Conservation (phyloP, 2,113 vertebrate species). For the Microtus ochrogaster region DNA sequence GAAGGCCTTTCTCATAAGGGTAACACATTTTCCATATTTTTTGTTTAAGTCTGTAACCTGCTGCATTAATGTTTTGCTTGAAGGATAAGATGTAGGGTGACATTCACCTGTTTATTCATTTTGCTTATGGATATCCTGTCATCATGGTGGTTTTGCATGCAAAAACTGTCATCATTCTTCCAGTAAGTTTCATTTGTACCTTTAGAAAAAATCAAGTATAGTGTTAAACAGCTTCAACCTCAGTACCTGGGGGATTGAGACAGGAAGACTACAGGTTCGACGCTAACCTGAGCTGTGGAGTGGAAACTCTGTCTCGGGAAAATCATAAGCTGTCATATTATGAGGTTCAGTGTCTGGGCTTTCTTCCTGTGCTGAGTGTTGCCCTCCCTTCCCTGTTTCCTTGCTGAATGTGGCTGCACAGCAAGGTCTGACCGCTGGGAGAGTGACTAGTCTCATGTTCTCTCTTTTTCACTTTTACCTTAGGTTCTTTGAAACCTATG, state of each 20-base stretch:
- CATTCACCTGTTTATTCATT: neutral
- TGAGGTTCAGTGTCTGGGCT: neutral
- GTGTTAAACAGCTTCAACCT: neutral
- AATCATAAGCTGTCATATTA: neutral
- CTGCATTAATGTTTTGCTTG: neutral
- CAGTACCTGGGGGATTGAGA: no score
- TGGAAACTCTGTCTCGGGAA: neutral
- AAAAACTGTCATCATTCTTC: neutral
- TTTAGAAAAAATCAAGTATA: neutral
- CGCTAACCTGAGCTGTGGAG: neutral
- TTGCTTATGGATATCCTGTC: neutral
- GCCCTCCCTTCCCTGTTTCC: neutral
- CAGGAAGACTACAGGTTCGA: neutral
- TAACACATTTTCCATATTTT: neutral
- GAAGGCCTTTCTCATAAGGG: neutral
- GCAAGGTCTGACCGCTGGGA: neutral
- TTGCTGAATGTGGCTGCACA: neutral
- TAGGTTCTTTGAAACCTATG: neutral
- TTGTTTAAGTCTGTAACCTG: neutral
- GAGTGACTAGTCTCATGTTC: neutral
- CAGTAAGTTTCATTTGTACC: neutral
- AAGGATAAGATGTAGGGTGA: neutral
- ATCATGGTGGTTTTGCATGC: neutral
- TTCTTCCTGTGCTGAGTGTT: neutral
- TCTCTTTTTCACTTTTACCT: conserved; percentile 13